Conservation (phyloP, 1,140 invertebrate species). For the Lethrus apterus region DNA sequence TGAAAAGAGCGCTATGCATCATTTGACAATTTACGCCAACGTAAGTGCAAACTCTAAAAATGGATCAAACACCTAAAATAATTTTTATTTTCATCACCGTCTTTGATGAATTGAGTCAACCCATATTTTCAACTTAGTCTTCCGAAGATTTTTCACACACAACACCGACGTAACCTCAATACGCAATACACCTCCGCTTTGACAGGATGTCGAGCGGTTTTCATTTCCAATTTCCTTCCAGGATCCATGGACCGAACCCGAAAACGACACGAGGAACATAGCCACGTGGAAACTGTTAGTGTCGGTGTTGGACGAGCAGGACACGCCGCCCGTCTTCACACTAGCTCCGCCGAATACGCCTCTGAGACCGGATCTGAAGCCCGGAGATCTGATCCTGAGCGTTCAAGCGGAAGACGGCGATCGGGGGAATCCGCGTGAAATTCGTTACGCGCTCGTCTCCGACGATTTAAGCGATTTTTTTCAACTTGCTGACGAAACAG, state of each 20-base stretch:
- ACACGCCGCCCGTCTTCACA: conserved; percentile 78
- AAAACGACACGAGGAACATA: conserved; percentile 76
- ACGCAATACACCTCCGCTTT: too few relatives aligned
- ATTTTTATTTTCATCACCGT: too few relatives aligned
- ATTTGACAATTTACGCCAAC: conserved; percentile 70
- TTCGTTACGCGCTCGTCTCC: conserved; percentile 74
- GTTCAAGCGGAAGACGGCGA: conserved; percentile 86
- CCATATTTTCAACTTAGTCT: too few relatives aligned
- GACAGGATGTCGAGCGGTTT: background rate
- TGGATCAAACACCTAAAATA: background rate
- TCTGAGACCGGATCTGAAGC: conserved; percentile 53
- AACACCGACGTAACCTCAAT: too few relatives aligned
- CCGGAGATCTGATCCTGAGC: conserved; percentile 56
- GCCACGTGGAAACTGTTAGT: conserved; percentile 72
- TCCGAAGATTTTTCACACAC: too few relatives aligned
- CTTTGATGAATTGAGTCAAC: too few relatives aligned
- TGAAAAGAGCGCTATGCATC: conserved; percentile 77
- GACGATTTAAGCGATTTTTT: conserved; percentile 82
- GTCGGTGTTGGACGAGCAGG: conserved; percentile 77
- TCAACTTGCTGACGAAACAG: conserved; percentile 73
- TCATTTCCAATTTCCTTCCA: conserved; percentile 36
- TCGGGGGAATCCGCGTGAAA: conserved; percentile 70
- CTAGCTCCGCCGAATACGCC: conserved; percentile 71
- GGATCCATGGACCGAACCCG: conserved; percentile 77
- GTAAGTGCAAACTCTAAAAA: conserved; percentile 55